Conservation (phyloP, 2,888 invertebrate genomes). For the Monopis laevigella region DNA sequence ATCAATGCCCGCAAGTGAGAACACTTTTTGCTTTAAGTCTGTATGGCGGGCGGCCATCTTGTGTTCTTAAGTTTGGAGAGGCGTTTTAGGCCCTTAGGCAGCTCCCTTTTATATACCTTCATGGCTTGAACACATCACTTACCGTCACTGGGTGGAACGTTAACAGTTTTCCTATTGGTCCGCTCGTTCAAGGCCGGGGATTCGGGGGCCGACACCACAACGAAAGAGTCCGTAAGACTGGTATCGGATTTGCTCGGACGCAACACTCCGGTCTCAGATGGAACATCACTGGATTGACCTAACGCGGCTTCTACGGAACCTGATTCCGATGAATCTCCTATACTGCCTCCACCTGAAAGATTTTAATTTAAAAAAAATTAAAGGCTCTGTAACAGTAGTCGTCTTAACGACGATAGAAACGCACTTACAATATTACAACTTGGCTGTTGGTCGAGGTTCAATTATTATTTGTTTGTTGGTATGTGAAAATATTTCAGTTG, state of each 20-base stretch:
- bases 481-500: too few species aligned
- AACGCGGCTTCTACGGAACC: conserved; percentile 34
- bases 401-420: too few species aligned
- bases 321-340: conserved; percentile 51
- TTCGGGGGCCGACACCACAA: conserved; percentile 73
- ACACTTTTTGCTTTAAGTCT: too few species aligned
- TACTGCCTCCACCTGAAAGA: conserved; percentile 64
- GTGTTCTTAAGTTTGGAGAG: too few species aligned
- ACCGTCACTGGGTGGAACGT: conserved; percentile 30
- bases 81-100: too few species aligned
- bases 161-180: conserved; percentile 15
- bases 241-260: conserved; percentile 91
- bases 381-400: too few species aligned
- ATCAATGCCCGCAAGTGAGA: too few species aligned
- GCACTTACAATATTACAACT: too few species aligned
- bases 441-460: too few species aligned
- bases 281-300: conserved; percentile 17
- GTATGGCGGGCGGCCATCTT: too few species aligned
- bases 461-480: too few species aligned
- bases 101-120: too few species aligned
- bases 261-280: conserved; percentile 58
- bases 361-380: background rate
- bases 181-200: conserved; percentile 23
- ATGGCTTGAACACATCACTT: conserved; percentile 22
- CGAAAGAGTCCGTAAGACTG: conserved; percentile 90